phyloP scores from a whole-genome alignment of 2,888 invertebrate species.

The Adelognathus sp. region DNA sequence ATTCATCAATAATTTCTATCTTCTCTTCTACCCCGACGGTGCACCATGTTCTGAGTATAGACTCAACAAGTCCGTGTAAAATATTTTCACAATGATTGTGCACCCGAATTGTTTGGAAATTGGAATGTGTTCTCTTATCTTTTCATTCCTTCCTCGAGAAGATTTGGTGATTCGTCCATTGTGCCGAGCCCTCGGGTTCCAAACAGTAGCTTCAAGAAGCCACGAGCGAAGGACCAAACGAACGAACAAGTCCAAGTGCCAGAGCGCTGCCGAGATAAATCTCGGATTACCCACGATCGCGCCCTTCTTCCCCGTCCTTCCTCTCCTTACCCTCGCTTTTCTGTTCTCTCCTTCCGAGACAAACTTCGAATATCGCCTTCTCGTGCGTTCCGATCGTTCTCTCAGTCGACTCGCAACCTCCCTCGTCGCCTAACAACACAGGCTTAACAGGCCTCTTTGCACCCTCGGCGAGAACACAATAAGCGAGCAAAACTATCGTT shows the following conservation, averaged over 20 bases:
- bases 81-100: no score
- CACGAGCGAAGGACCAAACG: slow-evolving; percentile 28
- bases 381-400: slow-evolving; percentile 27
- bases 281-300: slow-evolving; percentile 75
- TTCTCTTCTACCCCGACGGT: no score
- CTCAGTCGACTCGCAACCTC: slow-evolving; percentile 28
- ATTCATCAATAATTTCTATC: no score
- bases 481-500: slow-evolving; percentile 60
- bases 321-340: slow-evolving; percentile 55
- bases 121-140: no score
- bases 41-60: no score
- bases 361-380: slow-evolving; percentile 60
- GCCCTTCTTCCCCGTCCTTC: slow-evolving; percentile 61
- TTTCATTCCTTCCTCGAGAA: not conserved
- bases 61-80: no score
- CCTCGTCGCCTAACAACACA: slow-evolving; percentile 60
- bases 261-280: slow-evolving; percentile 77
- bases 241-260: slow-evolving; percentile 63
- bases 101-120: no score
- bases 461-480: slow-evolving; percentile 59
- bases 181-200: slow-evolving; percentile 4
- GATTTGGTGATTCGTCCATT: not conserved
- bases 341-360: slow-evolving; percentile 44
- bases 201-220: slow-evolving; percentile 52
- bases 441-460: slow-evolving; percentile 73